phyloP scores from a whole-genome alignment of 1,140 invertebrate species.

The Caenorhabditis remanei region DNA sequence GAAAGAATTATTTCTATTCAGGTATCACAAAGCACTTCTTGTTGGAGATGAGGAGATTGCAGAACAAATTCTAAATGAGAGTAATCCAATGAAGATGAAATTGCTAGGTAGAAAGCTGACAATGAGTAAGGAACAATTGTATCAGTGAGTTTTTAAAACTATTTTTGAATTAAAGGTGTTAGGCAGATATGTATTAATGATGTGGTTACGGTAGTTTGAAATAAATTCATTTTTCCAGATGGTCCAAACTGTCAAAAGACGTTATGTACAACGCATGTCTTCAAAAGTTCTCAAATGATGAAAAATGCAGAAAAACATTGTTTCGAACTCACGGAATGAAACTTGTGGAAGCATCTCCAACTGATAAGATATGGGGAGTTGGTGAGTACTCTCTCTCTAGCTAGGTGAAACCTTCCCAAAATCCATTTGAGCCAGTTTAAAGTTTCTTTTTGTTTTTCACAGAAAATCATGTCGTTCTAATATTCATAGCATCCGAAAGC shows the following conservation, averaged over 20 bases:
- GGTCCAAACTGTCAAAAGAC: neutral
- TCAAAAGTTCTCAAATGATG: neutral
- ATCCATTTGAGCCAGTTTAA: neutral
- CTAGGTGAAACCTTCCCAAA: neutral
- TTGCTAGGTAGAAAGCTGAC: conserved; percentile 9
- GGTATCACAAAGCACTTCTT: conserved; percentile 17
- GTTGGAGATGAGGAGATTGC: neutral
- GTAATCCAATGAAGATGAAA: conserved; percentile 16
- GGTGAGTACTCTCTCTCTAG: neutral
- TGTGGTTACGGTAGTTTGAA: neutral
- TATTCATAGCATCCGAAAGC: too few relatives aligned
- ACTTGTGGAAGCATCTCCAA: conserved; percentile 21
- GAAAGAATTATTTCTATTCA: neutral
- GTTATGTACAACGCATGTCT: neutral
- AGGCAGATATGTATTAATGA: neutral
- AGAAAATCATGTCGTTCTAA: too few relatives aligned
- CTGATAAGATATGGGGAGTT: conserved; percentile 8
- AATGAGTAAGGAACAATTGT: conserved; percentile 10
- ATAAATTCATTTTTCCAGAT: neutral
- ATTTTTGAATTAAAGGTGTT: too few relatives aligned
- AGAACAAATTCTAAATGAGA: neutral
- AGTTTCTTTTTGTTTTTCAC: too few relatives aligned
- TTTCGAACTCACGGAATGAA: conserved; percentile 20
- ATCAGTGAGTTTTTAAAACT: neutral
- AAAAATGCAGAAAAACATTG: neutral